Evolutionary conservation across 2,888 invertebrate species (phyloP).

Genomic region (Seira ritae): DNA sequence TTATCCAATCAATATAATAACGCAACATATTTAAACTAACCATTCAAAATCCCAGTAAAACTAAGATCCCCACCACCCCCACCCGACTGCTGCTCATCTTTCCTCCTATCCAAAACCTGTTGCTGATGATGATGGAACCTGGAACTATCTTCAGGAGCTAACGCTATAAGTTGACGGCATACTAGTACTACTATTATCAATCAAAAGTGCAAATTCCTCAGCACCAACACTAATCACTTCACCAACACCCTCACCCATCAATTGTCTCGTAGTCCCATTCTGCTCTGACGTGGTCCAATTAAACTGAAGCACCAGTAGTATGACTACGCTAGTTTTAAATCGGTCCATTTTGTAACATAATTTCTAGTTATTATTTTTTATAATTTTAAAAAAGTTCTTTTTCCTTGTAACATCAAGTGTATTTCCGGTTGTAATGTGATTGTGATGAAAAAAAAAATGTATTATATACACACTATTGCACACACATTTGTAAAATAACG

Average conservation of each 20-base stretch:
- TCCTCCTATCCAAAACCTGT: constrained; percentile 26
- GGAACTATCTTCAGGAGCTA: background rate
- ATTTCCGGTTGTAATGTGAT: background rate
- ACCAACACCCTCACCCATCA: background rate
- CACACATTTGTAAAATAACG: background rate
- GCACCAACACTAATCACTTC: constrained; percentile 3
- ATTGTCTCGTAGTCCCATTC: background rate
- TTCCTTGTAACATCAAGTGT: too few species aligned
- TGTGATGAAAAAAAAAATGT: background rate
- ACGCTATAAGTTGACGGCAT: too few species aligned
- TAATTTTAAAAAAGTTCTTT: too few species aligned
- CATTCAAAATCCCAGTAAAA: constrained; percentile 46
- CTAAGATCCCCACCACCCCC: constrained; percentile 28
- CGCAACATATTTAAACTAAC: constrained; percentile 26
- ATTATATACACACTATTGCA: background rate
- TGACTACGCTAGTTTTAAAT: too few species aligned
- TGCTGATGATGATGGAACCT: background rate
- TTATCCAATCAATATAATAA: too few species aligned
- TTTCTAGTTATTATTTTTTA: too few species aligned
- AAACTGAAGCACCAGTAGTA: background rate
- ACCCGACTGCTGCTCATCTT: background rate
- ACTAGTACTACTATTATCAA: too few species aligned
- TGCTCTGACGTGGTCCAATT: background rate
- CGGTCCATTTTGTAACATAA: too few species aligned
- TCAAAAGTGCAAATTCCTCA: too few species aligned